These are phyloP conservation scores for Megaleporinus macrocephalus DNA, from an alignment of 2,113 vertebrate genomes.

Conservation along the genomic window DNA sequence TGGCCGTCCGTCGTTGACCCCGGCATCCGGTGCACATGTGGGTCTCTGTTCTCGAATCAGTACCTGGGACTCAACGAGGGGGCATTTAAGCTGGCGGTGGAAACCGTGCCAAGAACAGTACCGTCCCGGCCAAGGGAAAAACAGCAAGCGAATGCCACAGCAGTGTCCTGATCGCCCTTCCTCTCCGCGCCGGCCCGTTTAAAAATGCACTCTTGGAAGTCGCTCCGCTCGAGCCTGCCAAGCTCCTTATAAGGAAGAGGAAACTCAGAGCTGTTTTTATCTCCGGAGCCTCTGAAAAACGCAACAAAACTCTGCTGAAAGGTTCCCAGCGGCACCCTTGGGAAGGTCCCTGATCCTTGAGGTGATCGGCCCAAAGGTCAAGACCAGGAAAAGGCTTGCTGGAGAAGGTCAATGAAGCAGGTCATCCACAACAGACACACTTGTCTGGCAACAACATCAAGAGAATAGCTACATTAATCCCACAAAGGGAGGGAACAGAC, in stretches of 20 bases:
- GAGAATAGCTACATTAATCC: slow-evolving; percentile 41
- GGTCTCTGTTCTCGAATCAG: slow-evolving; percentile 2
- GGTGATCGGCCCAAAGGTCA: background rate
- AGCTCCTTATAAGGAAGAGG: slow-evolving; percentile 56
- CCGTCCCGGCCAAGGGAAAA: background rate
- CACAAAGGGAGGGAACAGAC: background rate
- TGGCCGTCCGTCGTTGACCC: background rate
- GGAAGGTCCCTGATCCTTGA: background rate
- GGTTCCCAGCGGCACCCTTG: slow-evolving; percentile 11
- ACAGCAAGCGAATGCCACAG: slow-evolving; percentile 29
- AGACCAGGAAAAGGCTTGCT: slow-evolving; percentile 4
- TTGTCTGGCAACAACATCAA: slow-evolving; percentile 40
- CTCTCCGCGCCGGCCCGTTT: slow-evolving; percentile 20
- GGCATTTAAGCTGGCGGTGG: background rate
- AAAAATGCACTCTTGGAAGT: slow-evolving; percentile 44
- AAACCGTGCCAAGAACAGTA: slow-evolving; percentile 6
- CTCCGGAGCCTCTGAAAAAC: slow-evolving; percentile 14
- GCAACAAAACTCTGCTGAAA: background rate
- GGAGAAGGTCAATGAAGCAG: slow-evolving; percentile 2
- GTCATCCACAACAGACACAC: background rate
- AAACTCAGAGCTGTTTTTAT: slow-evolving; percentile 38
- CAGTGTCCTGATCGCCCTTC: slow-evolving; percentile 24
- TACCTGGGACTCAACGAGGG: slow-evolving; percentile 12
- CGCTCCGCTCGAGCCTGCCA: background rate
- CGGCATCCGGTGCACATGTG: background rate